Evolutionary conservation across 1,140 invertebrate species (phyloP), one percentile per base, ranked within the genome.

Genomic region (Penaeus vannamei): DNA sequence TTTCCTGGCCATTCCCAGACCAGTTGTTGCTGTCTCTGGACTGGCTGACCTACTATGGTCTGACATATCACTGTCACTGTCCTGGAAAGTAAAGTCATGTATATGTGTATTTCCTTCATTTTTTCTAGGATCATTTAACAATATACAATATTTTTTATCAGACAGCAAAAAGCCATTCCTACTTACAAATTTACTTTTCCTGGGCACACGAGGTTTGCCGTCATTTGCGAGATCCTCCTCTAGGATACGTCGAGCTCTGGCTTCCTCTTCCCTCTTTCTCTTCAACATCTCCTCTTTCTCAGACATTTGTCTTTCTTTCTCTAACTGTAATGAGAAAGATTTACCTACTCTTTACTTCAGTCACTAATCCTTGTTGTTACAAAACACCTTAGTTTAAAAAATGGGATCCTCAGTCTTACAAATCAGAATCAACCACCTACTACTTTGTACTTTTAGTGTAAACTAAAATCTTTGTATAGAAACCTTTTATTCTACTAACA

Each of bases 171-270:
- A 23, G 5, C n/a, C 62, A 90, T 76, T 81, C 87, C 83, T 72
- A 95, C 95, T 95, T 94, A 97, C 96, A 95, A 97, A 97, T 95
- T 96, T 96, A 93, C 96, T 97, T 93, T 95, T 96, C 87, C 93
- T 93, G 20, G 95, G 95, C 29, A 94, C 69, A 0, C 87, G 87
- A 85, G 87, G 85, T 61, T 89, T 79, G 62, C 87, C 72, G 53
- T 88, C 90, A 26, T 69, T 94, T 42, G 94, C 93, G 89, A 95
- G 95, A 93, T 85, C 91, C 84, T 95, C 92, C 92, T 95, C 76
- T 83, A 91, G 86, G n/a, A 88, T 91, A 32, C 86, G 90, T 53
- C 88, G 84, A 92, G 90, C 95, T 94, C 93, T 95, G 93, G 93
- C 96, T 94, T 93, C 96, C 94, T 92, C 95, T 94, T 94, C 93